Base-by-base conservation (phyloP, 92 coral and sea anemone species). In the Montipora capitata region DNA sequence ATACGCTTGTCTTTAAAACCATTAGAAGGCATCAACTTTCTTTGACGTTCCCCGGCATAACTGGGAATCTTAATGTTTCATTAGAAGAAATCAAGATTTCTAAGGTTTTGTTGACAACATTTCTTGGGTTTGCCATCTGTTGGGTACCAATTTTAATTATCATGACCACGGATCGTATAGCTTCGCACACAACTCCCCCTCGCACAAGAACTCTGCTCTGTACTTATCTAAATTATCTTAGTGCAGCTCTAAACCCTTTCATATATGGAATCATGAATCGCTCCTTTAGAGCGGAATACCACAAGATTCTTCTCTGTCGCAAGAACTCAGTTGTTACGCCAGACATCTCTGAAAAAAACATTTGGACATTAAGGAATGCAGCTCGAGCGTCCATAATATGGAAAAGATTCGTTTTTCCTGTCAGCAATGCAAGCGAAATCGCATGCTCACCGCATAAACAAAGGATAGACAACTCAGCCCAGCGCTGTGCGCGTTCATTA, bases 221-320 rank as follows among this genome's bases (percentile, higher is more conserved):
- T 57, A 83, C 87, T 14, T 83, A 72, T 27, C 80, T 83, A 9
- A 72, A 42, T 45, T 83, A 72, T 56, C 80, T 83, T 11, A 83
- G 73, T 78, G 78, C 59, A 13, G 87, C 79, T 13, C 3, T 83
- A 2, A 83, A 83, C 71, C 87, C 87, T 0, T n/a, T 83, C 59
- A 83, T 83, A 72, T 83, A 83, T 40, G 80, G 87, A 3, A 70
- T 83, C 59, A 83, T 83, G 87, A 83, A 83, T 74, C 70, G 87
- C 57, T 72, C 87, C 49, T 83, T 83, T 20, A 83, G 87, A 72
- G 80, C 61, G 44, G 87, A 72, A 35, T 83, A 83, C 35, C 71
- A 83, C 42, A 83, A 54, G 72, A 83, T 83, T 15, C 48, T 83
- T 16, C 70, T 72, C 14, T 83, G 80, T 38, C 78, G 80, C 57